These are phyloP conservation scores for Pyrocoelia pectoralis DNA, from an alignment of 2,888 invertebrate species.

Conservation along the genomic window DNA sequence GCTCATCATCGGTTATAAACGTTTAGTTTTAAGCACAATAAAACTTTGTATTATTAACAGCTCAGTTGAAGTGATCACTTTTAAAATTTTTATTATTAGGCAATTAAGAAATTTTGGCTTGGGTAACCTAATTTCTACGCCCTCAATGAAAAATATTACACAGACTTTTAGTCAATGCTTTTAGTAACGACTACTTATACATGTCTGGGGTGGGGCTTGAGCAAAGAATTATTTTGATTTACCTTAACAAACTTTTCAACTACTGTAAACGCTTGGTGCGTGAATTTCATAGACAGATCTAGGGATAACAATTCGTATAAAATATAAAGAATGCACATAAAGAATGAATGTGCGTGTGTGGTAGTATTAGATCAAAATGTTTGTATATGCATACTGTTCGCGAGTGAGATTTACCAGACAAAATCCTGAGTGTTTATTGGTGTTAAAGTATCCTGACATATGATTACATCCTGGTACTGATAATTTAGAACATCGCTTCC, in stretches of 20 bases:
- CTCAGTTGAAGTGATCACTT: neutral
- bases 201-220: too few species aligned
- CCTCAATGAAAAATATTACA: too few species aligned
- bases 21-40: slow-evolving; percentile 30
- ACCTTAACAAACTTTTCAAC: too few species aligned
- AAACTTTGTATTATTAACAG: slow-evolving; percentile 23
- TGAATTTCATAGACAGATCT: too few species aligned
- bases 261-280: too few species aligned
- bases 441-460: slow-evolving; percentile 44
- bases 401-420: slow-evolving; percentile 40
- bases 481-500: slow-evolving; percentile 36
- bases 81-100: neutral
- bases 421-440: slow-evolving; percentile 43
- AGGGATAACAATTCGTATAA: too few species aligned
- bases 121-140: too few species aligned
- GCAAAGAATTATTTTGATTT: too few species aligned
- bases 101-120: neutral
- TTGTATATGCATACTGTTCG: slow-evolving; percentile 47
- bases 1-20: slow-evolving; percentile 53
- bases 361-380: slow-evolving; percentile 39
- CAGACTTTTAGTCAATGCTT: too few species aligned
- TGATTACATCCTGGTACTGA: slow-evolving; percentile 42
- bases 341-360: slow-evolving; percentile 28
- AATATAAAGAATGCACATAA: too few species aligned
- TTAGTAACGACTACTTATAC: too few species aligned